These are phyloP conservation scores for Erythrolamprus reginae DNA, from an alignment of 2,113 vertebrate species.

Conservation along the genomic window DNA sequence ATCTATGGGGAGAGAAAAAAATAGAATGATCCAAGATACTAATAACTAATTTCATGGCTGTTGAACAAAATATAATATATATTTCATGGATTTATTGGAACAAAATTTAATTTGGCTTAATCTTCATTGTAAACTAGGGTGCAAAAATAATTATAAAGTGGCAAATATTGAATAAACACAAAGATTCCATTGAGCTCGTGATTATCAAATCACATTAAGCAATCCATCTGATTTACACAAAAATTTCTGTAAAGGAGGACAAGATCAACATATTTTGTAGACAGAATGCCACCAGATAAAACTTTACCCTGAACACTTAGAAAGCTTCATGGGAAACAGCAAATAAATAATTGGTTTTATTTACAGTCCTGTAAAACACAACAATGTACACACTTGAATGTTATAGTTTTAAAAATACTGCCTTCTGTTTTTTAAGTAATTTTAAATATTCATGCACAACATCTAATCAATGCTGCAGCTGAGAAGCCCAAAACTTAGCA, in stretches of 20 bases:
- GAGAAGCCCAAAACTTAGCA: not conserved
- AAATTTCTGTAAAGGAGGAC: not conserved
- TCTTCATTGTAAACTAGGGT: not conserved
- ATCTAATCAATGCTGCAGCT: not conserved
- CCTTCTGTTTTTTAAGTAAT: not conserved
- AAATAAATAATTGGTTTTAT: not conserved
- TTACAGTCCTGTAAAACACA: not conserved
- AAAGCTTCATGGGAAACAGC: not conserved
- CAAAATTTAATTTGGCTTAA: not conserved
- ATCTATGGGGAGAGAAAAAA: slow-evolving; percentile 70
- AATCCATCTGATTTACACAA: not conserved
- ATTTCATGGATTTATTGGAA: not conserved
- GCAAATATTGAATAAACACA: not conserved
- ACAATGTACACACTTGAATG: not conserved
- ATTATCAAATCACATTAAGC: not conserved
- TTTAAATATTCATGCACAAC: not conserved
- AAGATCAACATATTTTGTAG: not conserved
- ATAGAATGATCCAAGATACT: not conserved
- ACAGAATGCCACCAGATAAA: not conserved
- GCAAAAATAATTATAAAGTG: not conserved
- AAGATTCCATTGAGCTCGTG: not conserved
- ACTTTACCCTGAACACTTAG: not conserved
- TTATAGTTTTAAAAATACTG: not conserved
- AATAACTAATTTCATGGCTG: not conserved
- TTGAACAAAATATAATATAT: not conserved